Percentiles rank a stretch among this genome's conserved stretches.
Conservation (phyloP, 2,113 vertebrate genomes). For the Hystrix cristata region DNA sequence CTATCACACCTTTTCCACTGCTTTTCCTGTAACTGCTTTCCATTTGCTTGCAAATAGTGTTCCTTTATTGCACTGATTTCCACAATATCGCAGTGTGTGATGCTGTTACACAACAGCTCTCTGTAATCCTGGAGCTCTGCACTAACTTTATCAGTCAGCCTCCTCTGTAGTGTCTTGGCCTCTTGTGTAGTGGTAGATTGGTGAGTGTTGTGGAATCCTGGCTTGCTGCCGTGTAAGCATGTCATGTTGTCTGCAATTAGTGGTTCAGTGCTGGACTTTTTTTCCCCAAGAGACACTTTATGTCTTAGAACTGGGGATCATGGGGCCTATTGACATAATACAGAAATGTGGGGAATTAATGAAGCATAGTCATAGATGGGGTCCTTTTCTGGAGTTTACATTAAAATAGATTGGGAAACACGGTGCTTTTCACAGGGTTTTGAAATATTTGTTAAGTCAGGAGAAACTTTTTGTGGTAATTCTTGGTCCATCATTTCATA, state of each 20-base stretch:
- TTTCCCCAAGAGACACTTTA: constrained; percentile 28
- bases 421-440: background rate
- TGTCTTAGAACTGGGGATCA: constrained; percentile 56
- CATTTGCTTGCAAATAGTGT: constrained; percentile 71
- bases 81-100: constrained; percentile 68
- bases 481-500: background rate
- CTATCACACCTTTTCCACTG: background rate
- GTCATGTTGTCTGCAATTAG: constrained; percentile 35
- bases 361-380: background rate
- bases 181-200: constrained; percentile 59
- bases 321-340: background rate
- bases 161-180: constrained; percentile 55
- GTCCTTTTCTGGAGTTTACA: constrained; percentile 59
- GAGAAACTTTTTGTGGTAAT: constrained; percentile 40
- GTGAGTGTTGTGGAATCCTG: constrained; percentile 37
- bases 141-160: constrained; percentile 71
- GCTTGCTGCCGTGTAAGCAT: constrained; percentile 8
- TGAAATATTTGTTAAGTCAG: constrained; percentile 25
- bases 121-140: constrained; percentile 61
- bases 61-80: constrained; percentile 73
- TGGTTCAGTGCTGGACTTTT: background rate
- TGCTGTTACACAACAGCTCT: constrained; percentile 66
- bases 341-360: background rate
- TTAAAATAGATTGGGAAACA: constrained; percentile 44
- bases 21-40: constrained; percentile 36